Percentiles rank a stretch among this genome's conserved stretches.
Conservation (phyloP, 1,140 invertebrate species). For the Octopus sinensis region DNA sequence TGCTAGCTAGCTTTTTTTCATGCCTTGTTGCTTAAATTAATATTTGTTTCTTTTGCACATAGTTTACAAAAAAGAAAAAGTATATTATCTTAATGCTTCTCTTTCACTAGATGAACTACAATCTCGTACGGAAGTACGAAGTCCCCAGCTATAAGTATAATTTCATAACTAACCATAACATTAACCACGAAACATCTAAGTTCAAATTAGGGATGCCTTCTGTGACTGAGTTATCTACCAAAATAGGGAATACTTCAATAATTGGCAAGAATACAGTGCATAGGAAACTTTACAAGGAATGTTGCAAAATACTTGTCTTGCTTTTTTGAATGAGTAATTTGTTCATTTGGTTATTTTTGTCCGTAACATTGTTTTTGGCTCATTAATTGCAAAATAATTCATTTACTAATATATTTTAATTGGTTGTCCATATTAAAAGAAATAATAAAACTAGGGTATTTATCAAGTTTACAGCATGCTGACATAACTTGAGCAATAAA, state of each 20-base stretch:
- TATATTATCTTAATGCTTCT: background rate
- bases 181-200: background rate
- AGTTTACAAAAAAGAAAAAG: background rate
- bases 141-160: slow-evolving; percentile 4
- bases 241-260: background rate
- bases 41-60: too few relatives aligned
- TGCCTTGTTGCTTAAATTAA: too few relatives aligned
- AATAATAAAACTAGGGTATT: too few relatives aligned
- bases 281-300: slow-evolving; percentile 2
- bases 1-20: background rate
- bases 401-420: too few relatives aligned
- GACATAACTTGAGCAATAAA: too few relatives aligned
- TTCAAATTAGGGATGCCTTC: background rate
- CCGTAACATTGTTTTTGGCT: too few relatives aligned
- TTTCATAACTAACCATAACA: background rate
- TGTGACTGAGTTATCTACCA: background rate
- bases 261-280: background rate
- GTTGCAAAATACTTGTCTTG: background rate
- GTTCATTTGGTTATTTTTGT: too few relatives aligned
- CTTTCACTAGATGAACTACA: background rate
- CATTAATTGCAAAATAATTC: too few relatives aligned
- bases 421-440: too few relatives aligned
- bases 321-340: background rate
- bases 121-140: background rate
- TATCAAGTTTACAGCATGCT: too few relatives aligned